Evolutionary conservation across 2,888 invertebrate genomes (phyloP).

Genomic region (Monochamus alternatus): DNA sequence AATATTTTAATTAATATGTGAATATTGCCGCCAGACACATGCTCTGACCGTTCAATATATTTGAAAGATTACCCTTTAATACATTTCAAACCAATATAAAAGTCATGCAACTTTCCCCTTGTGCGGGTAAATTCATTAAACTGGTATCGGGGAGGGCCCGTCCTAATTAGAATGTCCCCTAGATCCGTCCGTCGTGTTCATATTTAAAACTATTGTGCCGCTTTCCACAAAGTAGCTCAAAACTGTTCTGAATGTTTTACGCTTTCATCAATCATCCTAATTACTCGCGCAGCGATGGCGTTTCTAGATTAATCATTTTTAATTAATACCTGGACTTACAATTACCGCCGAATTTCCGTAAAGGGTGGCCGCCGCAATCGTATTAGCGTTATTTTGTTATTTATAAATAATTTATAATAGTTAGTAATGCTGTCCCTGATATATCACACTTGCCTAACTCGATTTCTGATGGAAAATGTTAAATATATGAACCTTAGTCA

Average conservation of each 20-base stretch:
- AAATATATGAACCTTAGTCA: too few relatives aligned
- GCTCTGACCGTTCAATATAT: too few relatives aligned
- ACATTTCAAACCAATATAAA: too few relatives aligned
- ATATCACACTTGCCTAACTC: too few relatives aligned
- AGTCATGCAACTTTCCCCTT: too few relatives aligned
- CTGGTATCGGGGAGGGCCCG: background rate
- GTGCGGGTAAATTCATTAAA: background rate
- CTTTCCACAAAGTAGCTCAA: conserved; percentile 26
- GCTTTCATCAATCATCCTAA: conserved; percentile 34
- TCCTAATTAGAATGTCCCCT: background rate
- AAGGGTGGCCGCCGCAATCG: background rate
- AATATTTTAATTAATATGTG: too few relatives aligned
- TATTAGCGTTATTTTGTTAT: background rate
- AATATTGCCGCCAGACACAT: too few relatives aligned
- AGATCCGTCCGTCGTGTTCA: background rate
- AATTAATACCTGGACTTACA: conserved; percentile 25
- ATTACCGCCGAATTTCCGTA: conserved; percentile 3
- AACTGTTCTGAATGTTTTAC: conserved; percentile 24
- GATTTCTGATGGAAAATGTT: too few relatives aligned
- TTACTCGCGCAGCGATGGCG: conserved; percentile 27
- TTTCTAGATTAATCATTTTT: conserved; percentile 32
- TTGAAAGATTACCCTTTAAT: too few relatives aligned
- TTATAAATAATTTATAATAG: conserved; percentile 8
- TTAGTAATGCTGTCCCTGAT: too few relatives aligned
- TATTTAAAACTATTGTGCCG: conserved; percentile 27